phyloP scores from a whole-genome alignment of 2,888 invertebrate species.

The Clepsis dumicolana region DNA sequence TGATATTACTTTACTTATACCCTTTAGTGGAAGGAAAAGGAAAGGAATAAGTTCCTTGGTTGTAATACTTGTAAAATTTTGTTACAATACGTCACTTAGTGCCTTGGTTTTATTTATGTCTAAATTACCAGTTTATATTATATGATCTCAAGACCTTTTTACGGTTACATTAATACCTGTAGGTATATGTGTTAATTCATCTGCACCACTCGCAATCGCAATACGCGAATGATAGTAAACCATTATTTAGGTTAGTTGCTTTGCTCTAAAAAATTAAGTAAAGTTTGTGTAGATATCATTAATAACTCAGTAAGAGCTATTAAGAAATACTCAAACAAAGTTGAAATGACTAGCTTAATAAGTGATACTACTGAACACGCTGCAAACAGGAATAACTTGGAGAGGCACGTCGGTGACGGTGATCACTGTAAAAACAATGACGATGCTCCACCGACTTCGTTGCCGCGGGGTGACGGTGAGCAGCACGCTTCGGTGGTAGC shows the following conservation, averaged over 20 bases:
- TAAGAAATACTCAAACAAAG: conserved; percentile 4
- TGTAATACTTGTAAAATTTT: no score
- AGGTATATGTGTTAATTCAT: background rate
- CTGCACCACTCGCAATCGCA: background rate
- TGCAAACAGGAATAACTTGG: conserved; percentile 15
- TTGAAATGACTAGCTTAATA: conserved; percentile 23
- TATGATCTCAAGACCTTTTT: background rate
- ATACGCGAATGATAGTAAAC: background rate
- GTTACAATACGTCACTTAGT: no score
- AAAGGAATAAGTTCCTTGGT: no score
- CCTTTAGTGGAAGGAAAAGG: no score
- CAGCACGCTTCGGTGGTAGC: conserved; percentile 91
- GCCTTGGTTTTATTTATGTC: no score
- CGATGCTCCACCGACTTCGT: conserved; percentile 39
- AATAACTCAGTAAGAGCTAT: background rate
- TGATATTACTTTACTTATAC: no score
- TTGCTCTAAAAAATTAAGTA: background rate
- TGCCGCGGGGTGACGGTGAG: conserved; percentile 49
- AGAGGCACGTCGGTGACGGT: conserved; percentile 15
- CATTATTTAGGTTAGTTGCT: background rate
- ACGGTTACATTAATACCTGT: background rate
- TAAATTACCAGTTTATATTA: no score
- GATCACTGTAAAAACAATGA: conserved; percentile 35
- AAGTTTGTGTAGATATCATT: background rate
- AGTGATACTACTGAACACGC: conserved; percentile 11